Evolutionary conservation across 2,113 vertebrate genomes (phyloP).

Genomic region (Podarcis muralis): DNA sequence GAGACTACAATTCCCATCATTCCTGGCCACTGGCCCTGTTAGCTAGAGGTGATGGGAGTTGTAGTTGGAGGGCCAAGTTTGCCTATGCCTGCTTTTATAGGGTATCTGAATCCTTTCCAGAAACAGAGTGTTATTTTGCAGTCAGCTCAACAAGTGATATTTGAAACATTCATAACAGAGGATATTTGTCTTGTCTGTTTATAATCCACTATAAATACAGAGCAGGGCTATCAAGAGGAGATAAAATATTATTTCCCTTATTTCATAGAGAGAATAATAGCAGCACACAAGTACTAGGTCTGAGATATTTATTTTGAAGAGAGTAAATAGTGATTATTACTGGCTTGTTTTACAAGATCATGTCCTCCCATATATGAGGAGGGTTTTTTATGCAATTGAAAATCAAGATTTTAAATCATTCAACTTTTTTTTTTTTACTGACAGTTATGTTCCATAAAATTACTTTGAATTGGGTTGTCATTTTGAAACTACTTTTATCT

Average conservation of each 20-base stretch:
- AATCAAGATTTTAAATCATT: constrained; percentile 30
- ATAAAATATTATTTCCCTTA: constrained; percentile 38
- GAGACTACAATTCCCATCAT: too few relatives aligned
- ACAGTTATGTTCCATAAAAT: constrained; percentile 15
- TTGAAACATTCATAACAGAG: background rate
- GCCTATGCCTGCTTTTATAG: background rate
- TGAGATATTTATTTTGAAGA: constrained; percentile 41
- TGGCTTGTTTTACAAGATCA: background rate
- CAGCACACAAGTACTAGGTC: constrained; percentile 7
- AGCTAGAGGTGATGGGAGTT: too few relatives aligned
- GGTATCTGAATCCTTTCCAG: background rate
- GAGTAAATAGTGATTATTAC: constrained; percentile 22
- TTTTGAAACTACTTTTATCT: background rate
- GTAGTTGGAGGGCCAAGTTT: too few relatives aligned
- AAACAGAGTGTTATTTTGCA: background rate
- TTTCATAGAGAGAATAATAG: constrained; percentile 25
- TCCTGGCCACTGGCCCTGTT: too few relatives aligned
- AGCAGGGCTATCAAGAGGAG: constrained; percentile 18
- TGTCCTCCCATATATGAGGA: background rate
- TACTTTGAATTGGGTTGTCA: background rate
- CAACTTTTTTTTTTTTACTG: constrained; percentile 24
- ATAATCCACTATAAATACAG: constrained; percentile 28
- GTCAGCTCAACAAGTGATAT: background rate
- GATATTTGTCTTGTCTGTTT: constrained; percentile 22
- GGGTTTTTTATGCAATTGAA: background rate